Base-by-base conservation (phyloP, 2,797 vertebrate species). In the Acomys russatus region DNA sequence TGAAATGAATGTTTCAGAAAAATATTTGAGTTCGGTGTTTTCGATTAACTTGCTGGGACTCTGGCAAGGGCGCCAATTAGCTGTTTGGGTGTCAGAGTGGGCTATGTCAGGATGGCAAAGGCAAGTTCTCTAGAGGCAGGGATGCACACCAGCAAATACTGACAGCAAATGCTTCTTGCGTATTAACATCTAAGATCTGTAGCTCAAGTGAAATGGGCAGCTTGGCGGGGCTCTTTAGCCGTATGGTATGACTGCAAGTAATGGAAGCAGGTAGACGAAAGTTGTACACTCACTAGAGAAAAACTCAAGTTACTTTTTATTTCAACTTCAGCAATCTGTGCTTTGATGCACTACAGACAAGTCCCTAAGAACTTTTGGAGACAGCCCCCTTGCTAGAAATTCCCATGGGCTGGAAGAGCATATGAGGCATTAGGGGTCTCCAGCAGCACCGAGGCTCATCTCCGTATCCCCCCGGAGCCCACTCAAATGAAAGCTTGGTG, bases 341-440 rank as follows among this genome's bases (percentile, higher is more conserved):
- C 66, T 96, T 96, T 97, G 88, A 96, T 97, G 98, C 64, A 93
- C 68, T 96, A 96, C 93, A 96, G 97, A 97, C 82, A 73, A 97
- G 78, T 96, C 97, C 94, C 92, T 94, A 92, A 97, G 96, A 98
- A 97, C 96, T 93, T 92, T 94, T 98, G 94, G 96, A 98, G 90
- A 98, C 98, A 98, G 61, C 88, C 97, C 92, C 86, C 97, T 98
- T 92, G 77, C 97, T 98, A 95, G 97, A 97, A 98, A 98, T 95
- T 98, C 96, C 92, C 93, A 88, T 88, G 91, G 95, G 64, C 95
- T 96, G 97, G 98, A 98, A 98, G 97, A 98, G 97, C 96, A 97
- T 97, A 98, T 97, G 97, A 98, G 98, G 98, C 98, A 98, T 98
- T 98, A 98, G 98, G 98, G 98, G 96, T 97, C 98, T 98, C 98